A percentile compares a stretch with the other conserved stretches of the same genome.
Conservation (phyloP, 2,113 vertebrate genomes). For the Onychostruthus taczanowskii region DNA sequence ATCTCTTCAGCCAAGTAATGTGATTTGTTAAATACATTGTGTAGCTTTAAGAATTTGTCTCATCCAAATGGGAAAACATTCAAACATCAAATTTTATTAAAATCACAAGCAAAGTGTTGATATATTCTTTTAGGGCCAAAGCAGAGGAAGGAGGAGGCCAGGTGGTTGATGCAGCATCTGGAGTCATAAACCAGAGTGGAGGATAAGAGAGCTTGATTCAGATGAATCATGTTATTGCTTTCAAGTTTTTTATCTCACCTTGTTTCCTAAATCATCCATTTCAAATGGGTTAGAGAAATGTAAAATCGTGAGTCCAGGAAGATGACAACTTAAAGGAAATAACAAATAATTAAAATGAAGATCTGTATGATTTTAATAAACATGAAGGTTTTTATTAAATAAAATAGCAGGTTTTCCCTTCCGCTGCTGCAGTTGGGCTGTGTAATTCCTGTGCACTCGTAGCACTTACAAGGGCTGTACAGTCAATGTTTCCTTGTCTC, state of each 20-base stretch:
- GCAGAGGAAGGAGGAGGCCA: not conserved
- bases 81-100: not conserved
- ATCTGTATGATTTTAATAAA: not conserved
- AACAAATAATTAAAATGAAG: not conserved
- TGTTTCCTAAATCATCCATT: not conserved
- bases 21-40: not conserved
- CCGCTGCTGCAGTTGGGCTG: not conserved
- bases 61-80: not conserved
- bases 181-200: not conserved
- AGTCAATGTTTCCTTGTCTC: not conserved
- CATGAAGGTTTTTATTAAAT: not conserved
- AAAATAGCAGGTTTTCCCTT: not conserved
- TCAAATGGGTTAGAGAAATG: not conserved
- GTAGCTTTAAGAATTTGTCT: not conserved
- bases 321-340: not conserved
- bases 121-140: not conserved
- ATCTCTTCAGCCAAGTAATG: not conserved
- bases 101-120: not conserved
- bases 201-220: not conserved
- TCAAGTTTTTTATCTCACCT: not conserved
- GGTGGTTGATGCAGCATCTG: not conserved
- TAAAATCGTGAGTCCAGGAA: not conserved
- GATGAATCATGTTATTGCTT: not conserved
- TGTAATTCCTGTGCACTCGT: not conserved
- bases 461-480: not conserved